Conservation (phyloP, 2,797 vertebrate species). For the Nannoperca obscura region DNA sequence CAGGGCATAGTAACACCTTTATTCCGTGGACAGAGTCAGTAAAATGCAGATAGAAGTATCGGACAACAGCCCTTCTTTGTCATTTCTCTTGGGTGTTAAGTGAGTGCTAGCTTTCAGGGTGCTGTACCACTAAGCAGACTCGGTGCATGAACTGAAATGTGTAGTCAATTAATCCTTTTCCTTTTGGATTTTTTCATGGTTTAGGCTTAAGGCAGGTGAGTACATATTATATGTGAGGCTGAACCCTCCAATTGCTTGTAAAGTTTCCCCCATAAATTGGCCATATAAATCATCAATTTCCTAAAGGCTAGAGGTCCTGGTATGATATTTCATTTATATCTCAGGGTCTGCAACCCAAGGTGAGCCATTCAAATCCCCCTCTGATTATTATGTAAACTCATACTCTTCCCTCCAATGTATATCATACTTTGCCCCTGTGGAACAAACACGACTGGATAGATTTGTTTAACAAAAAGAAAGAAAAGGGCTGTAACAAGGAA, state of each 20-base stretch:
- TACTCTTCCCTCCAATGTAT: conserved; percentile 54
- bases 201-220: conserved; percentile 18
- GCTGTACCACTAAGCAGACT: conserved; percentile 14
- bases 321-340: conserved; percentile 60
- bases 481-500: conserved; percentile 72
- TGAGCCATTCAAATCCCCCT: conserved; percentile 63
- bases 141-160: background rate
- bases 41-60: background rate
- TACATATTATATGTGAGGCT: conserved; percentile 24
- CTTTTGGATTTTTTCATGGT: conserved; percentile 6
- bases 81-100: conserved; percentile 7
- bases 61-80: conserved; percentile 2
- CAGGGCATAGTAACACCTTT: conserved; percentile 11
- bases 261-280: conserved; percentile 54
- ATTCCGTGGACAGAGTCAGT: conserved; percentile 1
- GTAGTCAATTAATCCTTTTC: conserved; percentile 3
- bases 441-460: conserved; percentile 66
- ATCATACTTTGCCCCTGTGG: conserved; percentile 69
- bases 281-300: conserved; percentile 58
- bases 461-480: conserved; percentile 75
- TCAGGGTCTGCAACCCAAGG: conserved; percentile 63
- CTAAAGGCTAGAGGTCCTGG: conserved; percentile 33
- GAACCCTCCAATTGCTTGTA: conserved; percentile 47
- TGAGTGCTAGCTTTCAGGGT: conserved; percentile 17
- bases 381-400: conserved; percentile 73